A percentile compares a stretch with the other conserved stretches of the same genome.
These are phyloP conservation scores for Drosophila erecta DNA, from an alignment of 1,140 invertebrate species.

Conservation along the genomic window DNA sequence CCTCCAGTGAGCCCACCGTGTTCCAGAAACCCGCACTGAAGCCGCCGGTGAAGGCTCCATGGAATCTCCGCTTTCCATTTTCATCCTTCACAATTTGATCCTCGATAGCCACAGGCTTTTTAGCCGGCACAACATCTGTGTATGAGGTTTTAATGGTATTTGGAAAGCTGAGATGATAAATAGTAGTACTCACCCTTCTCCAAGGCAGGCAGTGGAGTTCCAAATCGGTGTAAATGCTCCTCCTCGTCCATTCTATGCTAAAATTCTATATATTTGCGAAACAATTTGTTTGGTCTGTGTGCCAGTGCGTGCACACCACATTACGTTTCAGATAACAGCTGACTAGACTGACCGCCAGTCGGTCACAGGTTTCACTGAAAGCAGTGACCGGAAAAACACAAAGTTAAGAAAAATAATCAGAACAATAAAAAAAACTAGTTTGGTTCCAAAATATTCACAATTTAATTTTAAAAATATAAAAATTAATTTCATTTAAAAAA, in stretches of 20 bases:
- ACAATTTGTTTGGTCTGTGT: slow-evolving; percentile 13
- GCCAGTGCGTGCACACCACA: slow-evolving; percentile 12
- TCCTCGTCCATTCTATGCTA: slow-evolving; percentile 84
- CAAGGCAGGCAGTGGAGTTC: slow-evolving; percentile 90
- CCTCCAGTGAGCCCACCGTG: slow-evolving; percentile 97
- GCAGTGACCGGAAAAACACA: not conserved
- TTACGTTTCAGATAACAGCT: slow-evolving; percentile 6
- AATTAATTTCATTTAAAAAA: no score
- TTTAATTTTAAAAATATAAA: no score
- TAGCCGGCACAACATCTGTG: slow-evolving; percentile 91
- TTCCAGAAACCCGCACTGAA: slow-evolving; percentile 99
- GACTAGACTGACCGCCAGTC: not conserved
- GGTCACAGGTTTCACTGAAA: not conserved
- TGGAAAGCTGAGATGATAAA: not conserved
- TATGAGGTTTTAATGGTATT: slow-evolving; percentile 16
- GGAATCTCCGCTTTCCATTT: slow-evolving; percentile 96
- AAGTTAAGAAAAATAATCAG: not conserved
- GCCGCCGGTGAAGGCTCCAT: slow-evolving; percentile 99
- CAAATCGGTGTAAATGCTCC: slow-evolving; percentile 90
- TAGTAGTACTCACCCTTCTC: slow-evolving; percentile 89
- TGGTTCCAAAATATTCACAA: no score
- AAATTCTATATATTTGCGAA: slow-evolving; percentile 8
- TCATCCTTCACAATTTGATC: slow-evolving; percentile 96
- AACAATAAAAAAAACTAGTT: no score
- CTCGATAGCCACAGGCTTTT: slow-evolving; percentile 92